Percentiles rank a stretch among this genome's conserved stretches.
These are phyloP conservation scores for Tretioscincus oriximinensis DNA, from an alignment of 2,113 vertebrate species.

Conservation along the genomic window DNA sequence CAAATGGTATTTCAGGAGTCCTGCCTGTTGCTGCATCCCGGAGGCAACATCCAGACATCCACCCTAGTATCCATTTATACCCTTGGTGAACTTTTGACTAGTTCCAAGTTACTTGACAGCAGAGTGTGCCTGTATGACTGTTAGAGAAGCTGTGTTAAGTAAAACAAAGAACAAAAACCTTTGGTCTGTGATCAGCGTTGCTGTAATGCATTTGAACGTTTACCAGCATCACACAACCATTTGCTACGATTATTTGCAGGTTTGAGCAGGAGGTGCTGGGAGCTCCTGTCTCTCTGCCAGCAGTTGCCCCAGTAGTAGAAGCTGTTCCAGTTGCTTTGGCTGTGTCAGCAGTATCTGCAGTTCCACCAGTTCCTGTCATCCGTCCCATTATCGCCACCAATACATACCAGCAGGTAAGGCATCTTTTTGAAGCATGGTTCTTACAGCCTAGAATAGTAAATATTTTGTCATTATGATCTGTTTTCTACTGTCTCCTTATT, in stretches of 20 bases:
- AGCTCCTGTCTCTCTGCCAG: conserved; percentile 75
- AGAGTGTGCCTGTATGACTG: not conserved
- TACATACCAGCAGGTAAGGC: conserved; percentile 86
- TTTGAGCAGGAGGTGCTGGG: conserved; percentile 93
- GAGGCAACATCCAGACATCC: no score
- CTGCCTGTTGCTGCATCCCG: no score
- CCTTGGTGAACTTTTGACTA: no score
- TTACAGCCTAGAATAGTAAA: not conserved
- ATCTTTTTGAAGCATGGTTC: not conserved
- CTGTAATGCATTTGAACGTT: not conserved
- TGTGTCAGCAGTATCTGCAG: conserved; percentile 75
- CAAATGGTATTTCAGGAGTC: no score
- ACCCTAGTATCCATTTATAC: no score
- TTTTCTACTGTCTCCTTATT: not conserved
- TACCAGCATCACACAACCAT: not conserved
- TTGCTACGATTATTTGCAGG: conserved; percentile 32
- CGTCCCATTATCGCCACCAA: conserved; percentile 89
- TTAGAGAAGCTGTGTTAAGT: not conserved
- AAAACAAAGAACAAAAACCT: not conserved
- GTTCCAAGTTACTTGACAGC: no score
- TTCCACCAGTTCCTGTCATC: conserved; percentile 74
- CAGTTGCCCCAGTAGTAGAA: conserved; percentile 71
- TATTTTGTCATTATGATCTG: no score
- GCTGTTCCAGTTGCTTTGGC: conserved; percentile 44
- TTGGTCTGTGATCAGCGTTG: not conserved